Base-by-base conservation (phyloP, 2,797 vertebrate species). In the Pseudotriccus pelzelni region DNA sequence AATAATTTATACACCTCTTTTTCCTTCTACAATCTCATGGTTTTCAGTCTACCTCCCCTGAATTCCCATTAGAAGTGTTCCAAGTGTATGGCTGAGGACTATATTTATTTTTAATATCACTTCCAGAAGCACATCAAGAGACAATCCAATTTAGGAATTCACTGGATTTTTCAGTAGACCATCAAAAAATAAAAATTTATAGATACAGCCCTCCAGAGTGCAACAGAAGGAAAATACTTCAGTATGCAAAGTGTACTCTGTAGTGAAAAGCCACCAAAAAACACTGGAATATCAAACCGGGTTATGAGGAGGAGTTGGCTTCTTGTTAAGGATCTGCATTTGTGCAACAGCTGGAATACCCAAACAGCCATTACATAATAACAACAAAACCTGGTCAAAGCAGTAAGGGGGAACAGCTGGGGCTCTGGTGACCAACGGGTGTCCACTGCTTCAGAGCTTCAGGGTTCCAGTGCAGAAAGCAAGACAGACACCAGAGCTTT, bases 291-390 rank as follows among this genome's bases (percentile, higher is more conserved):
- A 82, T 27, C 25, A 36, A 80, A 81, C 84, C 27, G 18, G 7
- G 28, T 30, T 52, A 21, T 30, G 14, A 41, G 18, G 34, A 46
- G 22, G 36, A 83, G 18, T 3, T 77, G 64, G 73, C 72, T 87
- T 59, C 73, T 86, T 81, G 14, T 53, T 93, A 80, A 87, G 63
- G 64, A 64, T 43, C 64, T 77, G n/a, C 81, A 92, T 87, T 22
- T 85, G 75, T 83, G 46, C 53, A 90, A 74, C 84, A 95, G 89
- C 92, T 96, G 93, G 68, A 95, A 95, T 93, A 92, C 43, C n/a
- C 58, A 89, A 90, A 87, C 68, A 94, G 50, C 30, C 75, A 72
- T 87, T 93, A 74, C 53, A 64, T 22, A 90, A 76, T 2, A 90
- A 83, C 25, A 94, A 87, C 23, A 82, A 87, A 87, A 87, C 60